A percentile compares a stretch with the other conserved stretches of the same genome.
phyloP scores from a whole-genome alignment of 1,140 invertebrate species.

The Trissolcus basalis region DNA sequence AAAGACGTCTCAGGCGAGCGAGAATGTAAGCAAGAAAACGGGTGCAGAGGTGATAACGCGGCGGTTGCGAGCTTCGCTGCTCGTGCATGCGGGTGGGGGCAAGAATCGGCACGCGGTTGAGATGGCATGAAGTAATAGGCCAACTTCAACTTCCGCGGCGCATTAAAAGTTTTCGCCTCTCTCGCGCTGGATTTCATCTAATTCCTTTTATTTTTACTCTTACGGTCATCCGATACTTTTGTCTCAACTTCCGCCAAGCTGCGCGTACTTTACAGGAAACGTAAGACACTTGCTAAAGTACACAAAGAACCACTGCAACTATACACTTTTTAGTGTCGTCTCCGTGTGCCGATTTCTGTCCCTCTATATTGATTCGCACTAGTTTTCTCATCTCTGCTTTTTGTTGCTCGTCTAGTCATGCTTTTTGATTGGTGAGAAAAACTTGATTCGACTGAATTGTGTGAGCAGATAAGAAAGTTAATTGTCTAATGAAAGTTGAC shows the following conservation, averaged over 20 bases:
- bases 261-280: conserved; percentile 30
- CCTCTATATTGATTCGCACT: conserved; percentile 2
- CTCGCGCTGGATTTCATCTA: conserved; percentile 27
- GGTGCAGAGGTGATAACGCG: conserved; percentile 55
- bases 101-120: conserved; percentile 57
- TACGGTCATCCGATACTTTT: conserved; percentile 43
- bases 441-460: not conserved
- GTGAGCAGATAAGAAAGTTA: conserved; percentile 4
- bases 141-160: conserved; percentile 60
- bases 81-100: conserved; percentile 9
- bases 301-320: conserved; percentile 19
- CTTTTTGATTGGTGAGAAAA: not conserved
- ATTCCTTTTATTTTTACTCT: conserved; percentile 43
- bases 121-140: conserved; percentile 61
- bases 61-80: conserved; percentile 35
- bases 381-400: not conserved
- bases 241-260: conserved; percentile 31
- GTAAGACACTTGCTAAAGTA: conserved; percentile 35
- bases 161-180: conserved; percentile 59
- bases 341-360: conserved; percentile 22
- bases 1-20: conserved; percentile 69
- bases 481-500: conserved; percentile 1
- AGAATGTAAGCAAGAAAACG: conserved; percentile 58
- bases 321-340: conserved; percentile 10
- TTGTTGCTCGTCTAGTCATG: not conserved